Conservation (phyloP, 1,140 invertebrate genomes). For the Homarus americanus region DNA sequence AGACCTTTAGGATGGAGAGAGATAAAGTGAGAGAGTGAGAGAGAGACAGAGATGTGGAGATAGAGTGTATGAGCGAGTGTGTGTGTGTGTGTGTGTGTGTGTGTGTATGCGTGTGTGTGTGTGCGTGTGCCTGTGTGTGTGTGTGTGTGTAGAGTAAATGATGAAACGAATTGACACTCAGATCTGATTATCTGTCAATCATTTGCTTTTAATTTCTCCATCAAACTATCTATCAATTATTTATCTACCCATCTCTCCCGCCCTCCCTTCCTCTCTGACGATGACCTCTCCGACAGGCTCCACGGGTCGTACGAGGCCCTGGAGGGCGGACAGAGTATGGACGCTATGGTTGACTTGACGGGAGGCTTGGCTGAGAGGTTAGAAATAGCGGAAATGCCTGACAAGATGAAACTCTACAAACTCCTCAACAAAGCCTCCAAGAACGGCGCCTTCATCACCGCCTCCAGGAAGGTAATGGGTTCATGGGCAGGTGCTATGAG, state of each 20-base stretch:
- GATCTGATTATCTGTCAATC: too few relatives aligned
- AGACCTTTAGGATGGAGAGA: background rate
- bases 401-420: constrained; percentile 78
- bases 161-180: too few relatives aligned
- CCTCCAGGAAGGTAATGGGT: constrained; percentile 81
- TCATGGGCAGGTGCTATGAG: too few relatives aligned
- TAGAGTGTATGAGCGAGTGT: too few relatives aligned
- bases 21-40: background rate
- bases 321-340: constrained; percentile 80
- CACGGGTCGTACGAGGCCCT: constrained; percentile 77
- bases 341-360: constrained; percentile 83
- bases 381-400: constrained; percentile 76
- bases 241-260: background rate
- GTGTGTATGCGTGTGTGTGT: background rate
- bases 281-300: constrained; percentile 66
- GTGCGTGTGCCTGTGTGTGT: too few relatives aligned
- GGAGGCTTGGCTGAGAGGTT: constrained; percentile 81
- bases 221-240: background rate
- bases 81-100: too few relatives aligned
- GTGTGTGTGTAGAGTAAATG: background rate
- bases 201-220: too few relatives aligned
- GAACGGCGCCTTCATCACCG: constrained; percentile 82
- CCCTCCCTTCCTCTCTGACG: background rate
- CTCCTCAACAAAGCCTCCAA: constrained; percentile 80
- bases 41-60: background rate